Evolutionary conservation across 1,140 invertebrate genomes (phyloP), one percentile per base, ranked within the genome.

Genomic region (Anthonomus grandis): DNA sequence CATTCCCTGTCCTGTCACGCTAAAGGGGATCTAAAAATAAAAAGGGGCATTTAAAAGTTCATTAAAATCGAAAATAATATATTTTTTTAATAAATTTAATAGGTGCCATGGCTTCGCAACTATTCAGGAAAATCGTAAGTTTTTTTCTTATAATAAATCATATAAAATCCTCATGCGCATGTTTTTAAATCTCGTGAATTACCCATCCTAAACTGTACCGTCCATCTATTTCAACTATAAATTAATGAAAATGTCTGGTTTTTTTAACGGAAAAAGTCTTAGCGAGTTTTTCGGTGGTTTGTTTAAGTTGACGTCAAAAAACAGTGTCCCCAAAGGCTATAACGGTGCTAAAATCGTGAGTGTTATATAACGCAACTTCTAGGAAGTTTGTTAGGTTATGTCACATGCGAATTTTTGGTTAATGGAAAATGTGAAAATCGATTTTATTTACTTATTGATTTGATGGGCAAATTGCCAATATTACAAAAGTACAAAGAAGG

Each of bases 311-410:
- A 12, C 58, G 9, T 13, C 17, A 18, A 55, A 45, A 42, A 55
- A 27, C 46, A n/a, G n/a, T n/a, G n/a, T 23, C 51, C 3, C 18
- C n/a, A 39, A 58, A 55, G 13, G 9, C 15, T 3, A n/a, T 15
- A 19, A 60, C 15, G 55, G 13, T 31, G 47, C 44, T 12, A 53
- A 58, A 63, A 49, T 59, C 38, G 60, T 66, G 59, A 64, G 63
- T 66, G 64, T 68, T 66, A 66, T 61, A 46, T 65, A 65, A 67
- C 41, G 31, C 24, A 52, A 42, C 25, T 38, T 22, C 23, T 12
- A 23, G n/a, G 3, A 18, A 25, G 44, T 47, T 31, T 55, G 64
- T 22, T 34, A 64, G 60, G 62, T 66, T 66, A 64, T 51, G 27
- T 64, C 62, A 64, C 54, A 63, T 59, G 50, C 34, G 42, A 41